Percentiles rank a stretch among this genome's conserved stretches.
Conservation (phyloP, 2,797 vertebrate species). For the Erithacus rubecula region DNA sequence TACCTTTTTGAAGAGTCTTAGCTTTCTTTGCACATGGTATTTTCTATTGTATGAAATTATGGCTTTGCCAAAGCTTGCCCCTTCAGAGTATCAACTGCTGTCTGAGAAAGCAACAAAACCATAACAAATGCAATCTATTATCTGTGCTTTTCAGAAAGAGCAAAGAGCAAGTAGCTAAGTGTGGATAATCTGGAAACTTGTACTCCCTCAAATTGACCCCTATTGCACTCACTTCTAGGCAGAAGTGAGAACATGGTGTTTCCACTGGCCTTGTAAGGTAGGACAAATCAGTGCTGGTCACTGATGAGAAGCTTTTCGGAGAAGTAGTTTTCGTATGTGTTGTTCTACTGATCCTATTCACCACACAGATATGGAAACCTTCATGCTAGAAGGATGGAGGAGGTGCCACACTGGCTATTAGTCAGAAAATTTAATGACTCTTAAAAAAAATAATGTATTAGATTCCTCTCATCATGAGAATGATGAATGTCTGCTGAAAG, state of each 20-base stretch:
- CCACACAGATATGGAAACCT: background rate
- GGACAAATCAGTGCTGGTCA: background rate
- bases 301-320: background rate
- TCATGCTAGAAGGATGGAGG: background rate
- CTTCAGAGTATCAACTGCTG: background rate
- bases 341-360: background rate
- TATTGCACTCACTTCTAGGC: background rate
- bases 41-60: background rate
- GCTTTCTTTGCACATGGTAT: background rate
- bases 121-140: background rate
- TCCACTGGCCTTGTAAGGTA: background rate
- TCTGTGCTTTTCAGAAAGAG: background rate
- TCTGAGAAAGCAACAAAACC: background rate
- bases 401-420: background rate
- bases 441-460: background rate
- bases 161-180: background rate
- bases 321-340: background rate
- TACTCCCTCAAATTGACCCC: background rate
- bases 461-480: background rate
- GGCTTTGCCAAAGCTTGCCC: background rate
- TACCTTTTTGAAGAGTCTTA: background rate
- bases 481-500: background rate
- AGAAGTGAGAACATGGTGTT: background rate
- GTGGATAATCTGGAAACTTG: background rate
- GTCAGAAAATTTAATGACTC: background rate